These are phyloP conservation scores for Rhegmatorhina hoffmannsi DNA, from an alignment of 2,113 vertebrate species.

Conservation along the genomic window DNA sequence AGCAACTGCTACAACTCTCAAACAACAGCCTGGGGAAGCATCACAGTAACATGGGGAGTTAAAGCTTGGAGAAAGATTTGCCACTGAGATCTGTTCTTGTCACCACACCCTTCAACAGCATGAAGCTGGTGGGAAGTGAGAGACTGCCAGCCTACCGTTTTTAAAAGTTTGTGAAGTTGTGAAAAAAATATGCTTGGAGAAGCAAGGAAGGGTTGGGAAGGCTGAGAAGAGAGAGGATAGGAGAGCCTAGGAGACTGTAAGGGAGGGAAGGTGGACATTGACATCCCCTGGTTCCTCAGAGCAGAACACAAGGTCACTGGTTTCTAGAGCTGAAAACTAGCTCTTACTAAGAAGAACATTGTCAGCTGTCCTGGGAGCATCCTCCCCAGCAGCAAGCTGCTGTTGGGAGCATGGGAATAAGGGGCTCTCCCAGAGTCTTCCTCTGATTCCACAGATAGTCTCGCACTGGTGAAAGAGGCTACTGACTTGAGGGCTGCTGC, in stretches of 20 bases:
- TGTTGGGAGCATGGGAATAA: background rate
- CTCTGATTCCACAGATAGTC: background rate
- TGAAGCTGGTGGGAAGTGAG: slow-evolving; percentile 42
- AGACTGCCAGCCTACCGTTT: slow-evolving; percentile 17
- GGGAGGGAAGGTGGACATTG: background rate
- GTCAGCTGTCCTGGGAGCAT: background rate
- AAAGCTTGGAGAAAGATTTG: background rate
- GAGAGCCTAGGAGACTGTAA: background rate
- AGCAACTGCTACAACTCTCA: background rate
- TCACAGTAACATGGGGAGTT: background rate
- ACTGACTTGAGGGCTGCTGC: background rate
- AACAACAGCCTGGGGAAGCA: background rate
- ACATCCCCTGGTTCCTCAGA: background rate
- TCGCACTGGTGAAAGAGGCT: background rate
- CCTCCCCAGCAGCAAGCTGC: background rate
- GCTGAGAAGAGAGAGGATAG: background rate
- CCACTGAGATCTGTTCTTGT: background rate
- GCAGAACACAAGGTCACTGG: background rate
- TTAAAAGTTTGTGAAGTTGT: background rate
- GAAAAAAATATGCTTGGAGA: background rate
- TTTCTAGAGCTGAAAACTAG: background rate
- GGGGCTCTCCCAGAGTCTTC: background rate
- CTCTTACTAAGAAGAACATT: background rate
- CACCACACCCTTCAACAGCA: background rate
- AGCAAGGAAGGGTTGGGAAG: background rate